A percentile compares a stretch with the other conserved stretches of the same genome.
These are phyloP conservation scores for Ips typographus DNA, from an alignment of 1,140 invertebrate genomes.

Conservation along the genomic window DNA sequence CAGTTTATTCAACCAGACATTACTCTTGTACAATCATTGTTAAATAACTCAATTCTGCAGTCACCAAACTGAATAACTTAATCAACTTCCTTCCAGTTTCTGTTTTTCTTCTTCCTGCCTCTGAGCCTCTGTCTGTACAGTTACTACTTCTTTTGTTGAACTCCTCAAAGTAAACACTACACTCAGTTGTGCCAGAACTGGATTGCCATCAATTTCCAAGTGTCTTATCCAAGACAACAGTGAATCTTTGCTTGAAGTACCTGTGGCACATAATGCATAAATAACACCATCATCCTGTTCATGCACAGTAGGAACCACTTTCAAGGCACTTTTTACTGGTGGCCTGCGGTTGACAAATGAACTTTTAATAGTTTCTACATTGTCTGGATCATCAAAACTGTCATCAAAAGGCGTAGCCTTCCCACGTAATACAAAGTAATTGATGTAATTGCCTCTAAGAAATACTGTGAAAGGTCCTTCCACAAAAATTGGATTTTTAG, in stretches of 20 bases:
- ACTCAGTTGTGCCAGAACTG: constrained; percentile 70
- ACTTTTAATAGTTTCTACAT: constrained; percentile 67
- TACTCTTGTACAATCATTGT: too few relatives aligned
- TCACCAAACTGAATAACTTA: neutral
- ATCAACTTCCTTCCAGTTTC: constrained; percentile 10
- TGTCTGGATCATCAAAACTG: constrained; percentile 55
- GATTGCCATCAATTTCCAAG: constrained; percentile 76
- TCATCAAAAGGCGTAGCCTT: constrained; percentile 56
- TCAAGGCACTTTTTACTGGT: constrained; percentile 50
- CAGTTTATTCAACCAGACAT: constrained; percentile 21
- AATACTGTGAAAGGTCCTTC: constrained; percentile 87
- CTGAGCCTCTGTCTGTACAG: constrained; percentile 4
- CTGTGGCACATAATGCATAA: constrained; percentile 67
- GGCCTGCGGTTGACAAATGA: constrained; percentile 59
- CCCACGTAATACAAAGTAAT: constrained; percentile 84
- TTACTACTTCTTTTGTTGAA: constrained; percentile 39
- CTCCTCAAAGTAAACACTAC: constrained; percentile 71
- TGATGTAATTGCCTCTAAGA: constrained; percentile 70
- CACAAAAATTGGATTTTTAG: constrained; percentile 74
- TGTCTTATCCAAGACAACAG: constrained; percentile 89
- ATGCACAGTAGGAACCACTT: constrained; percentile 70
- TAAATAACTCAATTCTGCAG: neutral
- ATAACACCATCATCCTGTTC: constrained; percentile 94
- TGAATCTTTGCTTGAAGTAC: constrained; percentile 87
- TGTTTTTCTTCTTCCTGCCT: constrained; percentile 9